phyloP scores from a whole-genome alignment of 2,888 invertebrate species.

The Pimpla rufipes region DNA sequence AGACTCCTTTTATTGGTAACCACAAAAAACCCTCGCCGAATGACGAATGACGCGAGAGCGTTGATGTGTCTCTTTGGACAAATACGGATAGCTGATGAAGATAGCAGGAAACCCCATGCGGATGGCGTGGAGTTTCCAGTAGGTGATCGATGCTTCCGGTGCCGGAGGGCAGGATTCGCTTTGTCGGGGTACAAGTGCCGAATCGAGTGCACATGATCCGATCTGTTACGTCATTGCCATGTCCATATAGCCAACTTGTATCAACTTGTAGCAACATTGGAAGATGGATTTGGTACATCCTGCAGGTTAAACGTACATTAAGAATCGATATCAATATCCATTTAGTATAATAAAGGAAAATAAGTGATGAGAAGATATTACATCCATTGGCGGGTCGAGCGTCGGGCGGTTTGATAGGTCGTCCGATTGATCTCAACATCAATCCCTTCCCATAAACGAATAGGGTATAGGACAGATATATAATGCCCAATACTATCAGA shows the following conservation, averaged over 20 bases:
- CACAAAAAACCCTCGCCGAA: no score
- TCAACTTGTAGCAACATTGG: slow-evolving; percentile 9
- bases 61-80: slow-evolving; percentile 77
- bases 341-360: slow-evolving; percentile 59
- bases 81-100: slow-evolving; percentile 74
- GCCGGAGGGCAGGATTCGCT: slow-evolving; percentile 11
- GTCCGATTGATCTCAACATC: slow-evolving; percentile 57
- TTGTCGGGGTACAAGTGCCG: neutral
- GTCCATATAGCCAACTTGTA: slow-evolving; percentile 3
- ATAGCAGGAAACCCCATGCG: slow-evolving; percentile 58
- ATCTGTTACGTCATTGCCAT: neutral
- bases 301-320: slow-evolving; percentile 32
- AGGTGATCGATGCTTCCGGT: neutral
- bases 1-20: no score
- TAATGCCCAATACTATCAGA: slow-evolving; percentile 56
- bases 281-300: neutral
- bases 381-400: slow-evolving; percentile 47
- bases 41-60: slow-evolving; percentile 66
- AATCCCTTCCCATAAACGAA: slow-evolving; percentile 60
- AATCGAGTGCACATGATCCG: slow-evolving; percentile 6
- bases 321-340: slow-evolving; percentile 43
- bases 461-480: slow-evolving; percentile 44
- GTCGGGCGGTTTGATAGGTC: slow-evolving; percentile 59
- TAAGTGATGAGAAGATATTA: slow-evolving; percentile 52
- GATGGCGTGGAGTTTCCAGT: slow-evolving; percentile 13